Conservation (phyloP, 2,113 vertebrate genomes). For the Delphinus delphis region DNA sequence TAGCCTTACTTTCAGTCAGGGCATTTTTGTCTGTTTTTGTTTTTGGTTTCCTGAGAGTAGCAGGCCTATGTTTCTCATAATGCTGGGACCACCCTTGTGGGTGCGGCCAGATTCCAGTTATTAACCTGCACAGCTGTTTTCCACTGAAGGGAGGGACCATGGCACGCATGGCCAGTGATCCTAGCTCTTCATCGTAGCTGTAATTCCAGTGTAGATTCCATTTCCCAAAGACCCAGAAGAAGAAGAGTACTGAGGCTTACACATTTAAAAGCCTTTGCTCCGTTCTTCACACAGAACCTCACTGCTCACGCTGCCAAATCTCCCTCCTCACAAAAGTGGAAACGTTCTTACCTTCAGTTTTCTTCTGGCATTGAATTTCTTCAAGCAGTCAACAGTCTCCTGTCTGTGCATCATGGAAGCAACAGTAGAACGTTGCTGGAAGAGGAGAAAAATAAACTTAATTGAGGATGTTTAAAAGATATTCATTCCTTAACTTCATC, state of each 20-base stretch:
- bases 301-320: not conserved
- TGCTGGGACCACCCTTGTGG: too few relatives aligned
- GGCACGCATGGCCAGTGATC: not conserved
- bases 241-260: not conserved
- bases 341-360: constrained; percentile 92
- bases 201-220: not conserved
- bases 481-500: not conserved
- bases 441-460: constrained; percentile 48
- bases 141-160: not conserved
- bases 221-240: not conserved
- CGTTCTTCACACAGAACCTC: accelerated
- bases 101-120: not conserved
- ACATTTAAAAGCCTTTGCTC: not conserved
- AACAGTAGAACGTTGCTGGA: constrained; percentile 97
- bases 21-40: not conserved
- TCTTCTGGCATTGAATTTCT: constrained; percentile 97
- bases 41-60: constrained; percentile 1
- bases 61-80: not conserved
- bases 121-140: not conserved
- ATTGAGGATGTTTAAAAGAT: not conserved
- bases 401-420: constrained; percentile 99
- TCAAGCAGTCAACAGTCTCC: constrained; percentile 98
- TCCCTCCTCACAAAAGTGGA: not conserved
- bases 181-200: not conserved
- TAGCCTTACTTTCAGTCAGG: accelerated